Evolutionary conservation across 2,113 vertebrate genomes (phyloP), one percentile per base, ranked within the genome.

Genomic region (Peucedramus taeniatus): DNA sequence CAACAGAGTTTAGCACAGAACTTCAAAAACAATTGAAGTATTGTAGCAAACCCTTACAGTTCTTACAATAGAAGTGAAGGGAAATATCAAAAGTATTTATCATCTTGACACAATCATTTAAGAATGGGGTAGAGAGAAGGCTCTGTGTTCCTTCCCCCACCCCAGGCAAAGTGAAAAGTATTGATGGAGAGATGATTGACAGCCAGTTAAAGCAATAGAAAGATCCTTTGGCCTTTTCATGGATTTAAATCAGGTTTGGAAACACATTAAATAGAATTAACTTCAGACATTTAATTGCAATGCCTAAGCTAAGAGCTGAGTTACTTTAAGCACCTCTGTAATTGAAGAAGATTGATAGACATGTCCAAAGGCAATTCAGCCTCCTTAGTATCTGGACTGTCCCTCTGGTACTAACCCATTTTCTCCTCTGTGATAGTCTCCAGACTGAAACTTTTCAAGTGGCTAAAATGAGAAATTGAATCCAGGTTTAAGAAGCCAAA

Each of bases 231-330:
- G 56, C 84, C 45, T 96, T 95, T 79, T 84, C 45, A 42, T 6
- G 33, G 78, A 54, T 68, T 89, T 89, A 68, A 91, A 87, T 89
- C 79, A 72, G 40, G 71, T 87, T 89, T 79, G 66, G 75, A 90
- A 90, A 56, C 49, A 70, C 39, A 81, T 89, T 81, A 63, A 84
- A 91, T 87, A 75, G 51, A 84, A 63, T 95, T 84, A 95, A 64
- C 44, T 90, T 85, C 70, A 85, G 87, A 60, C 60, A 72, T 97
- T 95, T 94, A 91, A 90, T 87, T 90, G 57, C 44, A 91, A 87
- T 64, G 51, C 51, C 51, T 37, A 31, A 82, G 28, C 92, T 93
- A 94, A 94, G 28, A 92, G 66, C 70, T 71, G 51, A 95, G 74
- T 93, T 89, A 75, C 81, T 87, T 91, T 89, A 87, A 95, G n/a